Evolutionary conservation across 2,113 vertebrate species (phyloP), one percentile per base, ranked within the genome.

Genomic region (Phasianus colchicus): DNA sequence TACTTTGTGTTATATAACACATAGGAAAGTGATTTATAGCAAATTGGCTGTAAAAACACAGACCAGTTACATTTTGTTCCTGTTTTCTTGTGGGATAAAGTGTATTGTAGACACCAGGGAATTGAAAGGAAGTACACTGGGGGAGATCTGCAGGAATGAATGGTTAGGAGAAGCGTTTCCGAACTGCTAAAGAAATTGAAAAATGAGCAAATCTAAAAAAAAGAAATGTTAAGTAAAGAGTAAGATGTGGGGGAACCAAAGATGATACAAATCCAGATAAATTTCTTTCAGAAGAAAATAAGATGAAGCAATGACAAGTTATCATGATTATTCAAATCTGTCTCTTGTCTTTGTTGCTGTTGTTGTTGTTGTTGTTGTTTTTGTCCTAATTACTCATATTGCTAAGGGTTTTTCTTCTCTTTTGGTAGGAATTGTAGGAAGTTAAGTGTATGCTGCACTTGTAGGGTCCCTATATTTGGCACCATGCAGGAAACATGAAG

Each of bases 1-100:
- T 89, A 84, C 87, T 91, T 86, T 85, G 29, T 64, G 60, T 97
- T 92, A 87, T 88, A 73, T 93, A 94, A 93, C 92, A 94, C 80
- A 95, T 91, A 95, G 32, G 45, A 95, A 94, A 90, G 64, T 93
- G 86, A 94, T 95, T 95, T 97, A 96, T 72, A 94, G 70, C 76
- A 92, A 96, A 96, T 91, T 95, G 89, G 32, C 65, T 93, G 66
- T 90, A 81, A 94, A 92, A 88, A 90, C 80, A 88, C 19, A 96
- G 75, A 94, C 90, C 67, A 58, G 83, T 95, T 88, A 96, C 92
- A 88, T 87, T 96, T 83, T 95, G 90, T 97, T 93, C 94, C 78
- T 94, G 66, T 90, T 96, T 93, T 94, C 50, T 87, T 82, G 50
- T 34, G 72, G 73, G 42, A 83, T 81, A 80, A 87, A 80, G 42